phyloP scores from a whole-genome alignment of 2,888 invertebrate genomes.

The Euzetes globulus region DNA sequence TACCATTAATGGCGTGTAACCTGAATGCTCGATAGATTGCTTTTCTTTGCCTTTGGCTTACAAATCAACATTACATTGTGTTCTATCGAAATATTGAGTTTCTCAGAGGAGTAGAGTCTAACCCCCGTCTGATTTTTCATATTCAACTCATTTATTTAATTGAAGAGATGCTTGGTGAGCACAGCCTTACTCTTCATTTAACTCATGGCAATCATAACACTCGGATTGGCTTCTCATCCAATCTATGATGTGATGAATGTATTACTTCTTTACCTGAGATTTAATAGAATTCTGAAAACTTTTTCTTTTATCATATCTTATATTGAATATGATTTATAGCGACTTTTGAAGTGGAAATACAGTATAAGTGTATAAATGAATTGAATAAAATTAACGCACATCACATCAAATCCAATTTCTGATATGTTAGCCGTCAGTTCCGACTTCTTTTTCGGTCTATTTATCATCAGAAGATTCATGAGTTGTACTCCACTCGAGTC shows the following conservation, averaged over 20 bases:
- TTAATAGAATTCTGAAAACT: background rate
- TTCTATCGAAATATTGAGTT: no score
- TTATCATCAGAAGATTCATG: slow-evolving; percentile 6
- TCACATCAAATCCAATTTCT: slow-evolving; percentile 2
- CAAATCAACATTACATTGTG: no score
- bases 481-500: background rate
- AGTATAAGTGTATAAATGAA: background rate
- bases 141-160: no score
- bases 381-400: slow-evolving; percentile 12
- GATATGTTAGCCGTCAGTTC: background rate
- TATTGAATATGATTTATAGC: background rate
- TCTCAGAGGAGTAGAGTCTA: no score
- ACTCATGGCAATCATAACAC: no score
- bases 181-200: background rate
- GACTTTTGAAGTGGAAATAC: background rate
- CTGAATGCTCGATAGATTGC: no score
- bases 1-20: no score
- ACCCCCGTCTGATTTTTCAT: background rate
- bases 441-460: background rate
- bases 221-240: background rate
- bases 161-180: no score
- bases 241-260: background rate
- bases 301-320: background rate
- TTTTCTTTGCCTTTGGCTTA: no score
- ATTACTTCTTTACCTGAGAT: background rate